These are phyloP conservation scores for Eleginops maclovinus DNA, from an alignment of 2,113 vertebrate genomes.

Conservation along the genomic window DNA sequence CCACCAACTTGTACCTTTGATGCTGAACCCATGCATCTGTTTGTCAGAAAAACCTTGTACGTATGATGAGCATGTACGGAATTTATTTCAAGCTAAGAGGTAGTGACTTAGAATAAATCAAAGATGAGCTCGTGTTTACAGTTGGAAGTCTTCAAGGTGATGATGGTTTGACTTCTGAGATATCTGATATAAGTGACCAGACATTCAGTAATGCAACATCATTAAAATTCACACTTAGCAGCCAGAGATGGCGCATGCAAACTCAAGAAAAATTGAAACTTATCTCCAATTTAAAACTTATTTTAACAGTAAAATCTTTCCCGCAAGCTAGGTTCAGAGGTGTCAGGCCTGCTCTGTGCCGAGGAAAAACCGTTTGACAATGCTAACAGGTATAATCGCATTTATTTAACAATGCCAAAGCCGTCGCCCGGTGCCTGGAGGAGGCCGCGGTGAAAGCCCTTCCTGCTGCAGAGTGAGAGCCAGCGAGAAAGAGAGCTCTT, in stretches of 20 bases:
- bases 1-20: conserved; percentile 26
- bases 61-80: not conserved
- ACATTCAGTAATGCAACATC: not conserved
- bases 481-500: conserved; percentile 40
- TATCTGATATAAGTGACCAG: not conserved
- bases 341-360: conserved; percentile 59
- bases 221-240: not conserved
- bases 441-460: conserved; percentile 53
- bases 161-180: not conserved
- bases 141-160: no score
- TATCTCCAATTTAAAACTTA: not conserved
- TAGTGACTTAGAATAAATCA: not conserved
- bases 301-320: not conserved
- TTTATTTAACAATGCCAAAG: conserved; percentile 71
- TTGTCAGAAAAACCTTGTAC: not conserved
- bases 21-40: conserved; percentile 27
- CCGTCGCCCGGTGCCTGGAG: conserved; percentile 42
- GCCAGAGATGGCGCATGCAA: no score
- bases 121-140: not conserved
- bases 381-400: conserved; percentile 70
- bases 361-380: conserved; percentile 33
- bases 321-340: conserved; percentile 25
- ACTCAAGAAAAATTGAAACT: not conserved
- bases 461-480: conserved; percentile 55
- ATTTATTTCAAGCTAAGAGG: conserved; percentile 6